Evolutionary conservation across 2,888 invertebrate genomes (phyloP), one percentile per base, ranked within the genome.

Genomic region (Eupelmus urozonus): DNA sequence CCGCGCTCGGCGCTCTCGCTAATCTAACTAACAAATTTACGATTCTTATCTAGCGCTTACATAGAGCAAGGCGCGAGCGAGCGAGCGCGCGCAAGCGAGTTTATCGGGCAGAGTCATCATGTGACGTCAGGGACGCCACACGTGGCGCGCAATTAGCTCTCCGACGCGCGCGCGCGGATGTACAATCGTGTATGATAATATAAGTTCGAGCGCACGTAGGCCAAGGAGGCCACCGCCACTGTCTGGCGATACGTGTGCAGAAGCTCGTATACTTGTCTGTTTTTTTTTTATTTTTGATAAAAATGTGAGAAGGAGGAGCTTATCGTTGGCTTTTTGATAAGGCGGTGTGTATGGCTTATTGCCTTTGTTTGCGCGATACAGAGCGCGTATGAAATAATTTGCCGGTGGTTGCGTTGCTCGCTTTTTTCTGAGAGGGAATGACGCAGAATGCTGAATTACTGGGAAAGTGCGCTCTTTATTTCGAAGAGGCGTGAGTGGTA

Each of bases 131-230:
- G 13, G 25, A 5, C 42, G 27, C 59, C 62, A 25, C 59, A 65
- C 78, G 71, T 63, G 75, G 42, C 75, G 76, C 72, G 57, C 63
- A 80, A 76, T 76, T 80, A 70, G 63, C 25, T 20, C 69, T 7
- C 9, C 34, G 11, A 16, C 63, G 45, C 23, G 16, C 69, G 69
- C 18, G 18, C 34, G n/a, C 9, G 34, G 9, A 34, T 9, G 34
- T 13, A 45, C 16, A 45, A 13, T 16, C 13, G 9, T 34, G 34
- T 34, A 34, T 34, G n/a, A n/a, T 34, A 34, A 25, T n/a, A 65
- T 65, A 27, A 7, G 25, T 18, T 49, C 27, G 42, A 3, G 25
- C 57, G 57, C 53, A 23, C 25, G 40, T 11, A 57, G 1, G 29
- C 53, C 23, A 16, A 9, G 23, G 23, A 23, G 0, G 9, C 29